phyloP scores from a whole-genome alignment of 2,113 vertebrate genomes.

The Scomber japonicus region DNA sequence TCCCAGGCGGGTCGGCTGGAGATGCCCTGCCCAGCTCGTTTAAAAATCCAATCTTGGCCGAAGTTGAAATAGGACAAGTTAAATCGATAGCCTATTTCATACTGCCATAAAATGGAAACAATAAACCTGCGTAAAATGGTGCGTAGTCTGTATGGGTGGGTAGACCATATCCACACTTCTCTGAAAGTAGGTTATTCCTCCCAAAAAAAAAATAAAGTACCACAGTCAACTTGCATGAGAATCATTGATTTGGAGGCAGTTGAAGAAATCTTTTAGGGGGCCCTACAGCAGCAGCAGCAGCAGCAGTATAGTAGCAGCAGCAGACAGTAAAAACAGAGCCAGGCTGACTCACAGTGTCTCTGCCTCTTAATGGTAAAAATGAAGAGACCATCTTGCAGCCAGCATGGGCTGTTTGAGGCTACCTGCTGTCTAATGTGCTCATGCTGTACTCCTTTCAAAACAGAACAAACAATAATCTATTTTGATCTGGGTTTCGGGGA shows the following conservation, averaged over 20 bases:
- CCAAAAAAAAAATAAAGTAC: slow-evolving; percentile 24
- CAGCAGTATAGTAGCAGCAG: neutral
- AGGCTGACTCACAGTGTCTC: slow-evolving; percentile 47
- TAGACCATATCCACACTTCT: slow-evolving; percentile 41
- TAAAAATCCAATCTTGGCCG: slow-evolving; percentile 70
- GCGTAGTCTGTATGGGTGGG: slow-evolving; percentile 49
- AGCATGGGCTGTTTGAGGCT: slow-evolving; percentile 56
- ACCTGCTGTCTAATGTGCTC: slow-evolving; percentile 57
- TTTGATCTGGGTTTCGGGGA: slow-evolving; percentile 63
- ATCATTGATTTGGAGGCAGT: slow-evolving; percentile 36
- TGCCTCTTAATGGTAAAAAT: slow-evolving; percentile 44
- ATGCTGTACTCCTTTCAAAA: slow-evolving; percentile 32
- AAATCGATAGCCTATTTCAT: slow-evolving; percentile 79
- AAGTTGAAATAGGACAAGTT: slow-evolving; percentile 75
- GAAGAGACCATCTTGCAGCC: slow-evolving; percentile 62
- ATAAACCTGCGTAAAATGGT: slow-evolving; percentile 67
- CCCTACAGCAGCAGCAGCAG: slow-evolving; percentile 17
- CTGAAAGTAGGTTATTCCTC: slow-evolving; percentile 57
- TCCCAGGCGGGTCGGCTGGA: slow-evolving; percentile 33
- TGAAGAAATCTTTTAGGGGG: slow-evolving; percentile 24
- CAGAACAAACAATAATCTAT: slow-evolving; percentile 50
- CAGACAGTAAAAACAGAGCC: slow-evolving; percentile 22
- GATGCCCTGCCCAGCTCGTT: slow-evolving; percentile 55
- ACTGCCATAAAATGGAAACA: slow-evolving; percentile 73
- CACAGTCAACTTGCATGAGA: slow-evolving; percentile 34